Evolutionary conservation across 2,888 invertebrate species (phyloP).

Genomic region (Temnothorax unifasciatus): DNA sequence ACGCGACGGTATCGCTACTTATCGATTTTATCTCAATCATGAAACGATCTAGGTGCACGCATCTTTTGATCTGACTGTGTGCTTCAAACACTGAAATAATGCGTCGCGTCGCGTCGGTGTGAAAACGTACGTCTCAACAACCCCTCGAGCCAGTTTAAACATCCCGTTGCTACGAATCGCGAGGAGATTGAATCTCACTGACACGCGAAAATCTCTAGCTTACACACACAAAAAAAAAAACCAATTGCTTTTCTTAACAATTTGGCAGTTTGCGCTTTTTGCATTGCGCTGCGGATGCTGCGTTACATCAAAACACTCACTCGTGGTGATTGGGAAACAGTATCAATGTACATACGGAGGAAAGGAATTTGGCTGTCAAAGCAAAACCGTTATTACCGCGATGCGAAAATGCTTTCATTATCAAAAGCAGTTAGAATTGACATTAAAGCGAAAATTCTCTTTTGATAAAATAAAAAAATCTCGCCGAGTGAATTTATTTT

Average conservation of each 20-base stretch:
- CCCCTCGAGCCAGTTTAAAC: constrained; percentile 67
- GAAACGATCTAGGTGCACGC: neutral
- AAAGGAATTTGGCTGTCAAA: constrained; percentile 7
- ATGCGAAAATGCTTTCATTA: neutral
- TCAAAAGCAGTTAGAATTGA: neutral
- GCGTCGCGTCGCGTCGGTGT: constrained; percentile 57
- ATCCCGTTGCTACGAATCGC: constrained; percentile 1
- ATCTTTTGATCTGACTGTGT: neutral
- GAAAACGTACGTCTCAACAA: constrained; percentile 54
- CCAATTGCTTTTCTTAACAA: constrained; percentile 15
- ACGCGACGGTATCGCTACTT: constrained; percentile 15
- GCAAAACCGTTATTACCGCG: neutral
- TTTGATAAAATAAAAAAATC: neutral
- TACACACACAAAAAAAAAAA: neutral
- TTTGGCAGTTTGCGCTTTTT: constrained; percentile 3
- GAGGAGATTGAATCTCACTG: neutral
- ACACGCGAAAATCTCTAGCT: constrained; percentile 18
- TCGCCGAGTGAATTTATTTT: neutral
- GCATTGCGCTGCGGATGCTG: neutral
- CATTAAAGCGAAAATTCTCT: neutral
- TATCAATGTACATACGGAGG: constrained; percentile 23
- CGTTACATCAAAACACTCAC: constrained; percentile 19
- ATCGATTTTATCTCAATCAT: constrained; percentile 1
- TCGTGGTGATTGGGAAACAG: neutral
- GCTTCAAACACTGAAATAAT: neutral